Conservation (phyloP, 1,140 invertebrate species). For the Diabrotica virgifera region DNA sequence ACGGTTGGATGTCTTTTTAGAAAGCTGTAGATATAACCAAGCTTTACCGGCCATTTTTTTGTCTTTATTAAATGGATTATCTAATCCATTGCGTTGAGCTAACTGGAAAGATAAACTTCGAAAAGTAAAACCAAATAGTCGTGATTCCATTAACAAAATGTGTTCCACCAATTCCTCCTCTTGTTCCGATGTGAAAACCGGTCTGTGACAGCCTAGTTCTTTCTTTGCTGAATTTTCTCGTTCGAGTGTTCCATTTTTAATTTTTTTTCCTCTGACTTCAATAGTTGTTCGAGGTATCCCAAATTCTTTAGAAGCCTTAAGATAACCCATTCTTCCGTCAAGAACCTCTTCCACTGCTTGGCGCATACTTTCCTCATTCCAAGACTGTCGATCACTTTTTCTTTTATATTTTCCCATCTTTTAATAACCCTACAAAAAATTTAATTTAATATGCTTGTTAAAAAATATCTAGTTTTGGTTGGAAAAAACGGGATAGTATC, state of each 20-base stretch:
- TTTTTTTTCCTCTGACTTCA: constrained; percentile 21
- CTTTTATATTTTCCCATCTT: constrained; percentile 23
- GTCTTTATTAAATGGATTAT: no score
- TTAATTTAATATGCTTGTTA: background rate
- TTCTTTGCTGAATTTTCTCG: constrained; percentile 4
- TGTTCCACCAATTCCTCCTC: no score
- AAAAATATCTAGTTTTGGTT: background rate
- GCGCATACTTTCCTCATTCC: constrained; percentile 37
- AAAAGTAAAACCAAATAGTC: constrained; percentile 1
- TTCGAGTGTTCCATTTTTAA: background rate
- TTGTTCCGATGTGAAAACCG: background rate
- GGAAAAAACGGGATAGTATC: background rate
- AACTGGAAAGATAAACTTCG: constrained; percentile 5
- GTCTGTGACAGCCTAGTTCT: constrained; percentile 4
- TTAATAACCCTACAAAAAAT: background rate
- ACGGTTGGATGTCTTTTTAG: no score
- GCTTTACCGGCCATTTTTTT: no score
- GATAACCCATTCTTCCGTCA: no score
- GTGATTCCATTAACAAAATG: background rate
- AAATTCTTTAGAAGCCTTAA: no score
- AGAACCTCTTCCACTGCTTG: constrained; percentile 31
- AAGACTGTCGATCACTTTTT: constrained; percentile 32
- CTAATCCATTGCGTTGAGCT: background rate
- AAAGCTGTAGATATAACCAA: no score
- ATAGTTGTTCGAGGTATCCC: constrained; percentile 32